A percentile compares a stretch with the other conserved stretches of the same genome.
These are phyloP conservation scores for Zophobas morio DNA, from an alignment of 1,140 invertebrate species.

Conservation along the genomic window DNA sequence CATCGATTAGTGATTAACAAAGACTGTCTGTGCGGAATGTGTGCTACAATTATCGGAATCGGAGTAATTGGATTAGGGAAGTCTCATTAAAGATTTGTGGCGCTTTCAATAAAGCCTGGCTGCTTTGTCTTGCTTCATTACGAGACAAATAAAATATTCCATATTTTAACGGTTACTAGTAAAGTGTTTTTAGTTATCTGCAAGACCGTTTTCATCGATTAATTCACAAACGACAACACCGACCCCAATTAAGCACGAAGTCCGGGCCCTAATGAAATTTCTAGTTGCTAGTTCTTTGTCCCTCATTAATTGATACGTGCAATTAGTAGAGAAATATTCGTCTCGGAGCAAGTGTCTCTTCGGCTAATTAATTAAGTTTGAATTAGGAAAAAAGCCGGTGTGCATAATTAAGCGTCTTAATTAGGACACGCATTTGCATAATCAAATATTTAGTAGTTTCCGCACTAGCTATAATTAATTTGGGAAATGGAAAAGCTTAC, in stretches of 20 bases:
- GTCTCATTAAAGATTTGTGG: constrained; percentile 37
- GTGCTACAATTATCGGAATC: constrained; percentile 16
- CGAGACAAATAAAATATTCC: neutral
- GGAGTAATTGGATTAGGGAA: constrained; percentile 27
- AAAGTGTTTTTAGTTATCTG: neutral
- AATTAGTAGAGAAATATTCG: constrained; percentile 20
- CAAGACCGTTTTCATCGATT: constrained; percentile 12
- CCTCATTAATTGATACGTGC: constrained; percentile 21
- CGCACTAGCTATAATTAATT: too few relatives aligned
- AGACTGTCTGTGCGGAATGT: constrained; percentile 3
- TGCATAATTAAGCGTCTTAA: neutral
- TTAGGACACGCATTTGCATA: neutral
- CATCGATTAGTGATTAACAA: constrained; percentile 8
- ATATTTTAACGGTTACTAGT: neutral
- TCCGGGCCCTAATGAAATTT: constrained; percentile 31
- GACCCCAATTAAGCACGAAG: constrained; percentile 31
- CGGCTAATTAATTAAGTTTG: constrained; percentile 3
- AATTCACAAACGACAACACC: constrained; percentile 31
- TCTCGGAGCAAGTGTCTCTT: neutral
- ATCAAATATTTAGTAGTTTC: neutral
- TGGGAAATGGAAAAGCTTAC: too few relatives aligned
- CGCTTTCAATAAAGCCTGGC: constrained; percentile 28
- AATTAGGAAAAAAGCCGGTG: constrained; percentile 1
- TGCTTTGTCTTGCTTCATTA: constrained; percentile 15
- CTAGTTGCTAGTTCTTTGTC: constrained; percentile 31